A percentile compares a stretch with the other conserved stretches of the same genome.
Conservation (phyloP, 2,888 invertebrate genomes). For the Epinotia brunnichana region DNA sequence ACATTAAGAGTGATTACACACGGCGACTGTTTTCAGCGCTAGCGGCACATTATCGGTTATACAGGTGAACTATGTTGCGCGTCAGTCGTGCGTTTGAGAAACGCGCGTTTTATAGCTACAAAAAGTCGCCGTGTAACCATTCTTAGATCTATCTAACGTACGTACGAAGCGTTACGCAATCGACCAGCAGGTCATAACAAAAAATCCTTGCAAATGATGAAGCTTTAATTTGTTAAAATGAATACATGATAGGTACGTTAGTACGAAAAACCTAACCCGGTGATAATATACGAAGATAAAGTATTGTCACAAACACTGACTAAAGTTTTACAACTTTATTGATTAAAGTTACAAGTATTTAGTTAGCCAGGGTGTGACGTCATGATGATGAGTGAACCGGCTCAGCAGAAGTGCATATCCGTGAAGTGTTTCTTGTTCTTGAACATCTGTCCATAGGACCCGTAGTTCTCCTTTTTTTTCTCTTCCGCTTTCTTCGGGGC, state of each 20-base stretch:
- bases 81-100: too few species aligned
- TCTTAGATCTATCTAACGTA: too few species aligned
- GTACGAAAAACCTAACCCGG: constrained; percentile 56
- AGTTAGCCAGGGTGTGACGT: constrained; percentile 24
- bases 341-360: constrained; percentile 32
- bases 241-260: constrained; percentile 61
- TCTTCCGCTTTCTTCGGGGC: constrained; percentile 70
- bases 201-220: constrained; percentile 56
- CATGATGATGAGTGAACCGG: constrained; percentile 55
- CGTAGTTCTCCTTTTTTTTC: constrained; percentile 80
- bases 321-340: constrained; percentile 37
- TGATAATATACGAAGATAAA: constrained; percentile 49
- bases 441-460: constrained; percentile 89
- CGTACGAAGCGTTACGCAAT: not conserved
- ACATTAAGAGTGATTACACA: too few species aligned
- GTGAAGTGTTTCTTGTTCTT: constrained; percentile 89
- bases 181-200: constrained; percentile 56
- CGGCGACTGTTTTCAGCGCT: too few species aligned
- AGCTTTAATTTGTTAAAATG: constrained; percentile 63
- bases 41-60: too few species aligned
- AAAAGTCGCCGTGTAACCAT: too few species aligned
- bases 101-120: too few species aligned
- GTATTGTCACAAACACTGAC: constrained; percentile 53
- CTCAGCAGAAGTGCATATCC: constrained; percentile 87
- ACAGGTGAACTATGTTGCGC: too few species aligned